These are phyloP conservation scores for Hyposoter dolosus DNA, from an alignment of 2,888 invertebrate genomes.

Conservation along the genomic window DNA sequence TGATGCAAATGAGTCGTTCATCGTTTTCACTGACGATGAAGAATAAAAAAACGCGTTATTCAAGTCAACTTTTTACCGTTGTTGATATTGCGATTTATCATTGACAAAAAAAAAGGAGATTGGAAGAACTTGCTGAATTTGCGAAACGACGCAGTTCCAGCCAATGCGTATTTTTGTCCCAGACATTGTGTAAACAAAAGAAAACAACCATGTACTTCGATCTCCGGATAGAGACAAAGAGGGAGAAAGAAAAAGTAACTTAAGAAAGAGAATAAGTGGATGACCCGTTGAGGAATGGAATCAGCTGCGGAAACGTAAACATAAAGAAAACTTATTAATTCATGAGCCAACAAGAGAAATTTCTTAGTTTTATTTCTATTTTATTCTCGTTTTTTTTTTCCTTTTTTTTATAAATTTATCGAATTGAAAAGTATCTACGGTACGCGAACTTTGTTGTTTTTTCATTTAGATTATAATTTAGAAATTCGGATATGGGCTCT, in stretches of 20 bases:
- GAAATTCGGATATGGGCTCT: constrained; percentile 71
- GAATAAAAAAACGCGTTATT: constrained; percentile 21
- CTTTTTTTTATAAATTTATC: constrained; percentile 29
- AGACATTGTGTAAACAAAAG: constrained; percentile 42
- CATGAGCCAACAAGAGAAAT: constrained; percentile 55
- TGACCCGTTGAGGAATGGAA: constrained; percentile 29
- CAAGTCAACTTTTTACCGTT: constrained; percentile 29
- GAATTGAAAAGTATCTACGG: constrained; percentile 59
- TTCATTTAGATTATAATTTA: constrained; percentile 67
- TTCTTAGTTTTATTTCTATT: constrained; percentile 59
- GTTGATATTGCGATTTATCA: constrained; percentile 41
- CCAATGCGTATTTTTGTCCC: constrained; percentile 51
- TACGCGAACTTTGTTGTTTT: constrained; percentile 66
- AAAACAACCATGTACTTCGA: constrained; percentile 42
- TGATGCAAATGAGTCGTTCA: background rate
- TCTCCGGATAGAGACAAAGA: constrained; percentile 17
- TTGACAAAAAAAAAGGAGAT: constrained; percentile 24
- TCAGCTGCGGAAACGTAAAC: constrained; percentile 47
- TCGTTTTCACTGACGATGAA: constrained; percentile 22
- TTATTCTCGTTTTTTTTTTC: constrained; percentile 41
- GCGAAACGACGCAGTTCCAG: constrained; percentile 23
- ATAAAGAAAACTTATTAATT: constrained; percentile 55
- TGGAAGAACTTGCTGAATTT: constrained; percentile 12
- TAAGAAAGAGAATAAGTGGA: constrained; percentile 1
- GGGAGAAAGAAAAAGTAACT: background rate